phyloP scores from a whole-genome alignment of 2,797 vertebrate genomes.

The Hozukius guyotensis region DNA sequence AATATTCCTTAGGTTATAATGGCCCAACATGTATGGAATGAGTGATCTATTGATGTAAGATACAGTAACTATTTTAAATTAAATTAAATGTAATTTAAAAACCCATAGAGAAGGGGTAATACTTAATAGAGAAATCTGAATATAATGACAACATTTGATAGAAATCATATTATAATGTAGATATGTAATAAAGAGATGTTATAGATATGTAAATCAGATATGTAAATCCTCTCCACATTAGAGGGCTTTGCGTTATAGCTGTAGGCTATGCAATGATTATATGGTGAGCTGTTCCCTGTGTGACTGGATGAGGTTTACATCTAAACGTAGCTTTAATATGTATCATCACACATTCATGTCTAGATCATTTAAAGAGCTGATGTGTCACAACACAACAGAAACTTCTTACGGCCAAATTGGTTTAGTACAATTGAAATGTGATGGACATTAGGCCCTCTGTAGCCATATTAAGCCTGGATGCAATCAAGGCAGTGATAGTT shows the following conservation, averaged over 20 bases:
- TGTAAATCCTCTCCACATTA: background rate
- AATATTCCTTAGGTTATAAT: background rate
- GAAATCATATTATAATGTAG: background rate
- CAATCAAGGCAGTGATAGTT: constrained; percentile 39
- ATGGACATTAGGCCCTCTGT: constrained; percentile 18
- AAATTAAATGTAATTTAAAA: background rate
- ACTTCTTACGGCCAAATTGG: background rate
- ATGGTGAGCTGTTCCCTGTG: background rate
- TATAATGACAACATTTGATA: background rate
- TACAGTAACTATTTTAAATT: background rate
- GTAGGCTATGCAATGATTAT: constrained; percentile 6
- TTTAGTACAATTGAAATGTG: constrained; percentile 25
- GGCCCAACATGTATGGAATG: background rate
- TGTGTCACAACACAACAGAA: background rate
- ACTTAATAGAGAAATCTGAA: background rate
- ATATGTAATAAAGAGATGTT: background rate
- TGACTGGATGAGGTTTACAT: background rate
- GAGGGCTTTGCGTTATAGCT: background rate
- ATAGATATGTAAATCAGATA: background rate
- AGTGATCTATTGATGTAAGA: background rate
- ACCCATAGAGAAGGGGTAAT: background rate
- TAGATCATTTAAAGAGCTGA: background rate
- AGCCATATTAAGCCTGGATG: constrained; percentile 33
- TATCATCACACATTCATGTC: constrained; percentile 1
- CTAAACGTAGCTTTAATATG: background rate